phyloP scores from a whole-genome alignment of 2,888 invertebrate genomes.

The Archaeoteleia sp. region DNA sequence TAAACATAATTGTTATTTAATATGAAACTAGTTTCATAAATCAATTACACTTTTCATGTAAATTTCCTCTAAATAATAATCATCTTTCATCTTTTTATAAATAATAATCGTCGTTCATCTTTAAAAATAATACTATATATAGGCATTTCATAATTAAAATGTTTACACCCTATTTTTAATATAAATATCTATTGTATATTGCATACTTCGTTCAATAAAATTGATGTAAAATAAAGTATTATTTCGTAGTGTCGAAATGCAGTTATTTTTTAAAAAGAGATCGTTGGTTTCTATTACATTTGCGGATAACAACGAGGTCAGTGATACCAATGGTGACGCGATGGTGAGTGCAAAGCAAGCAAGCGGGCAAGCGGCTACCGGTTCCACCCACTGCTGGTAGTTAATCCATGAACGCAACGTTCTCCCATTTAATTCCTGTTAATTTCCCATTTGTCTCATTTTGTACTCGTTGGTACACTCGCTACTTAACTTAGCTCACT shows the following conservation, averaged over 20 bases:
- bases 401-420: conserved; percentile 35
- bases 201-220: conserved; percentile 3
- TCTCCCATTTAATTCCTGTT: conserved; percentile 58
- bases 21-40: too few species aligned
- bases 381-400: conserved; percentile 50
- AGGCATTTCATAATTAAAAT: too few species aligned
- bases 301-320: conserved; percentile 62
- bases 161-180: too few species aligned
- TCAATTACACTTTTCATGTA: too few species aligned
- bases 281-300: conserved; percentile 48
- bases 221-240: conserved; percentile 30
- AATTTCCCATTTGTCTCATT: conserved; percentile 53
- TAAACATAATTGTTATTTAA: too few species aligned
- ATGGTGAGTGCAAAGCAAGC: conserved; percentile 5
- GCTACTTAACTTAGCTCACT: conserved; percentile 32
- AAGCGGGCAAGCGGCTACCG: conserved; percentile 53
- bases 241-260: too few species aligned
- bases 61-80: too few species aligned
- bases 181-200: too few species aligned
- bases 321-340: conserved; percentile 61
- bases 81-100: too few species aligned
- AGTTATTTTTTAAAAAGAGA: conserved; percentile 17
- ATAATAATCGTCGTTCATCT: too few species aligned
- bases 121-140: too few species aligned
- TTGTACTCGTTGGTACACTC: conserved; percentile 35